phyloP scores from a whole-genome alignment of 2,113 vertebrate species.

The Austrofundulus limnaeus region DNA sequence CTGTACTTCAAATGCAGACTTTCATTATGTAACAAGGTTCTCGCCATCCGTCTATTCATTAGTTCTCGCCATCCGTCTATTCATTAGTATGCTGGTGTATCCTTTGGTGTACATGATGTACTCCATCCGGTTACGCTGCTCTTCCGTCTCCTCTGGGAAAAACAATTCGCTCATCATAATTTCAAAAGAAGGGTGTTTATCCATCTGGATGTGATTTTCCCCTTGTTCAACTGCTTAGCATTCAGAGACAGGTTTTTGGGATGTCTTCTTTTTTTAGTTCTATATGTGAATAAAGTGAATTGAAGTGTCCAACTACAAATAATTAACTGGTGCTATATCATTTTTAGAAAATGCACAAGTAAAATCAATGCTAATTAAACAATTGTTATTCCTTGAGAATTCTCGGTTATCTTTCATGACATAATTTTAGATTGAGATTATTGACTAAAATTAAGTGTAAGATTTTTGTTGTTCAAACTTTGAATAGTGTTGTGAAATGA shows the following conservation, averaged over 20 bases:
- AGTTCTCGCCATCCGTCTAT: too few species aligned
- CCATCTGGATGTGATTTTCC: constrained; percentile 39
- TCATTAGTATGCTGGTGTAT: constrained; percentile 49
- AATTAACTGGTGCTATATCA: constrained; percentile 67
- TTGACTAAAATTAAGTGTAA: too few species aligned
- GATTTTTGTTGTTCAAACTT: too few species aligned
- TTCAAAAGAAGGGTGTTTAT: constrained; percentile 49
- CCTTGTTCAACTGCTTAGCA: constrained; percentile 26
- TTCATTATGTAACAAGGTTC: constrained; percentile 15
- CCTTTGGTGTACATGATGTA: constrained; percentile 38
- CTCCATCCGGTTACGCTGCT: constrained; percentile 13
- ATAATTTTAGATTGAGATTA: too few species aligned
- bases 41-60: constrained; percentile 40
- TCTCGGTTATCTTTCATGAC: too few species aligned
- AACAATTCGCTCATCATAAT: constrained; percentile 39
- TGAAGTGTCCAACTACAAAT: constrained; percentile 60
- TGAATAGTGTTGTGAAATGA: too few species aligned
- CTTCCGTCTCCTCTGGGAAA: constrained; percentile 16
- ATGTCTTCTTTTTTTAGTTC: constrained; percentile 52
- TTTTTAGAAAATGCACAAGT: constrained; percentile 65
- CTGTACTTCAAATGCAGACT: constrained; percentile 35
- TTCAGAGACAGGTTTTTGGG: constrained; percentile 43
- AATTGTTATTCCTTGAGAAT: too few species aligned
- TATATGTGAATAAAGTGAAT: constrained; percentile 62
- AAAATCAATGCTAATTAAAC: constrained; percentile 65